These are phyloP conservation scores for Hyposmocoma kahamanoa DNA, from an alignment of 1,140 invertebrate species.

Conservation along the genomic window DNA sequence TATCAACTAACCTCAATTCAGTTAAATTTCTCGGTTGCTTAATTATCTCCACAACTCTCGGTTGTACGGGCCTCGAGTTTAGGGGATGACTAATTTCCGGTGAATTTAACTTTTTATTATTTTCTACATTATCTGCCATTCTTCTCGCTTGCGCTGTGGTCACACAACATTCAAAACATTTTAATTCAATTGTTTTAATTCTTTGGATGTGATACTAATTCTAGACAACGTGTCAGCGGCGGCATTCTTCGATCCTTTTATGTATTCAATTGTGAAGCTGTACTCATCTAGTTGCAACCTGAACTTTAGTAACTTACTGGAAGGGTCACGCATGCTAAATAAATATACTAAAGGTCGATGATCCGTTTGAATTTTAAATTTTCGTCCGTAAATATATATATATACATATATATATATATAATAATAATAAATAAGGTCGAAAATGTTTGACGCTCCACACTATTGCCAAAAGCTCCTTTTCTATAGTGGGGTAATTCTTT, in stretches of 20 bases:
- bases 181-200: slow-evolving; percentile 1
- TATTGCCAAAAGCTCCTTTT: slow-evolving; percentile 71
- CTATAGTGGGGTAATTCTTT: slow-evolving; percentile 44
- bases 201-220: background rate
- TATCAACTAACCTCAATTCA: too few species aligned
- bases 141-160: background rate
- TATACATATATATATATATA: too few species aligned
- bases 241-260: slow-evolving; percentile 8
- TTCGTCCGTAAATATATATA: slow-evolving; percentile 21
- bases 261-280: slow-evolving; percentile 35
- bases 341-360: slow-evolving; percentile 49
- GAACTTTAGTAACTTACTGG: slow-evolving; percentile 39
- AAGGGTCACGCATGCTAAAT: slow-evolving; percentile 30
- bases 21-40: slow-evolving; percentile 15
- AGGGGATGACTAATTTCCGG: background rate
- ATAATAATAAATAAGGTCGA: slow-evolving; percentile 48
- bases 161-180: slow-evolving; percentile 1
- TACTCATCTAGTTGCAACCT: slow-evolving; percentile 36
- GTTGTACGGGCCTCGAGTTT: slow-evolving; percentile 21
- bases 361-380: slow-evolving; percentile 52
- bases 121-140: too few species aligned
- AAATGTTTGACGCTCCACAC: slow-evolving; percentile 63
- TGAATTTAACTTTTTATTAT: background rate
- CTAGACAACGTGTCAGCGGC: slow-evolving; percentile 10
- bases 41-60: slow-evolving; percentile 21